phyloP scores from a whole-genome alignment of 1,140 invertebrate genomes.

The Drosophila insularis region DNA sequence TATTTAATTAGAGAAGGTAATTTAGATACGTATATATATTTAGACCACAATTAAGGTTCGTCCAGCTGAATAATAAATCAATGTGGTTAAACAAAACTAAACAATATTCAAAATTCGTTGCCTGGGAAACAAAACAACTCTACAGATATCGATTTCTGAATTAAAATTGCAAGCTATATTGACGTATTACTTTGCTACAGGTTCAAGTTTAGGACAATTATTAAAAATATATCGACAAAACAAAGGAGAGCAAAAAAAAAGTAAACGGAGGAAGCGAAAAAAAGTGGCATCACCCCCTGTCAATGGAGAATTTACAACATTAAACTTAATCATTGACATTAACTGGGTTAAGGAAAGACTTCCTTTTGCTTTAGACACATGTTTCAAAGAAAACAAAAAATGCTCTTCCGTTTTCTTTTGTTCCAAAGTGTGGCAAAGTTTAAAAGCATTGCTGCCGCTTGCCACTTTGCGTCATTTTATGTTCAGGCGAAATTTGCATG shows the following conservation, averaged over 20 bases:
- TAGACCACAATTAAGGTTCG: not conserved
- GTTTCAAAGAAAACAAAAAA: constrained; percentile 8
- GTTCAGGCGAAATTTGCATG: constrained; percentile 43
- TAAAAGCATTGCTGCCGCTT: constrained; percentile 46
- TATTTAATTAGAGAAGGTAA: not conserved
- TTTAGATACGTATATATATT: not conserved
- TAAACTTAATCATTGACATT: constrained; percentile 52
- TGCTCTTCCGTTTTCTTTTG: not conserved
- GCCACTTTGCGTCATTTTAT: constrained; percentile 42
- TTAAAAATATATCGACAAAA: too few relatives aligned
- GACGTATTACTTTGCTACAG: not conserved
- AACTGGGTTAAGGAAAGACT: constrained; percentile 27
- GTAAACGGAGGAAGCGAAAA: too few relatives aligned
- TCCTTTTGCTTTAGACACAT: constrained; percentile 54
- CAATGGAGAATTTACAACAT: constrained; percentile 14
- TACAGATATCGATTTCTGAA: not conserved
- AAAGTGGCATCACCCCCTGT: not conserved
- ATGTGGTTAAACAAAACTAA: not conserved
- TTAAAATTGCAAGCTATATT: constrained; percentile 1
- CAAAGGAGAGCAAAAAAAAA: too few relatives aligned
- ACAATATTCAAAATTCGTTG: not conserved
- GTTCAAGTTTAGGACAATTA: not conserved
- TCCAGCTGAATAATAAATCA: not conserved
- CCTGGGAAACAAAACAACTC: not conserved
- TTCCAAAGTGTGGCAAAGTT: constrained; percentile 39